Evolutionary conservation across 2,888 invertebrate species (phyloP), one percentile per base, ranked within the genome.

Genomic region (Opisthograptis luteolata): DNA sequence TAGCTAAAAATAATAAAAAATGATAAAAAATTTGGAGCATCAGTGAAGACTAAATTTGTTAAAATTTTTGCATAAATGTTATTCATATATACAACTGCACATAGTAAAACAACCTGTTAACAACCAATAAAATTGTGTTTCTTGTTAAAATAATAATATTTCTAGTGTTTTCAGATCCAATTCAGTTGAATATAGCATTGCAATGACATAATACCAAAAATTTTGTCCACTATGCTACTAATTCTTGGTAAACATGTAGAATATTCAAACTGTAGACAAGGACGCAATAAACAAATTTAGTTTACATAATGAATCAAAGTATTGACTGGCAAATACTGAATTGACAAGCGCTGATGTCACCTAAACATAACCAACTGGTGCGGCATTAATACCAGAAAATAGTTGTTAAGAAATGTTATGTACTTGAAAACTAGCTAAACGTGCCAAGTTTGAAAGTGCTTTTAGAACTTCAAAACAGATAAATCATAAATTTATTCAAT

Each of bases 361-460:
- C 30, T 7, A 41, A 28, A 49, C 7, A 30, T 19, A 32, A 34
- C 9, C 37, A 12, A 7, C 12, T 36, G 15, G 44, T 43, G 43
- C 35, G 15, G 14, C n/a, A 31, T 36, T 28, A 47, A 19, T 31
- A 30, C 31, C 30, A 35, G 37, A 43, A 42, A 32, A 40, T 42
- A 31, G 31, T 9, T 40, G 20, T 37, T 10, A 27, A 7, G 14
- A 43, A 22, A 17, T 19, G 2, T 7, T 25, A 41, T n/a, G n/a
- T 39, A 20, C 19, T 34, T 6, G 19, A 44, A 47, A 46, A 53
- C 31, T 44, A 55, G 8, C 46, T 34, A 49, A 22, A 44, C 44
- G 34, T 50, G 50, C 44, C 27, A 3, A 31, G 13, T 20, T 42
- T 41, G 42, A 74, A 50, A 44, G 28, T 50, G 34, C 39, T 25